These are phyloP conservation scores for Lophotis ruficrista DNA, from an alignment of 2,113 vertebrate genomes.

Conservation along the genomic window DNA sequence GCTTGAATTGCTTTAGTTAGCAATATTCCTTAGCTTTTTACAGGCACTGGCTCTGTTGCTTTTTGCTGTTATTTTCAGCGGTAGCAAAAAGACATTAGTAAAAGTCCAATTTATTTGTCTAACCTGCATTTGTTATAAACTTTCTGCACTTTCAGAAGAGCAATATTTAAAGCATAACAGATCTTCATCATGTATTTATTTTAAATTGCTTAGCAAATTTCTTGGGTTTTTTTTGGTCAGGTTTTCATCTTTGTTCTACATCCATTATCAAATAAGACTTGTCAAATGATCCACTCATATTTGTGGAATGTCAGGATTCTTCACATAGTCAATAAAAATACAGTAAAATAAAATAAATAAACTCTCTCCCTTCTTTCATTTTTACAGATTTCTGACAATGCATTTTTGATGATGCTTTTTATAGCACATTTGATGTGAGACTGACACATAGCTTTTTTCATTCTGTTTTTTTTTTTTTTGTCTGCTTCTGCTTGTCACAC, in stretches of 20 bases:
- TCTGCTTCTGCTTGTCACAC: not conserved
- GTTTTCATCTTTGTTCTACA: not conserved
- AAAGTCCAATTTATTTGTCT: not conserved
- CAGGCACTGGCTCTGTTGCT: not conserved
- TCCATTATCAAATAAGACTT: not conserved
- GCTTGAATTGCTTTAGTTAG: not conserved
- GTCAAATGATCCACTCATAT: not conserved
- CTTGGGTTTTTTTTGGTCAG: not conserved
- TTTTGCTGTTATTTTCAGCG: not conserved
- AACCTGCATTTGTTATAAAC: not conserved
- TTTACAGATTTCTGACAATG: not conserved
- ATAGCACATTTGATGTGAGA: not conserved
- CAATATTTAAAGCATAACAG: not conserved
- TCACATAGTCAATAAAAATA: not conserved
- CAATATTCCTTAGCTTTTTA: not conserved
- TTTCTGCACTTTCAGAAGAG: not conserved
- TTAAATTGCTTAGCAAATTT: not conserved
- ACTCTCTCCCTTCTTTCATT: fast-evolving
- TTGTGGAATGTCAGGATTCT: not conserved
- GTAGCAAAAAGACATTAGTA: not conserved
- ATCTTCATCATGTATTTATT: not conserved
- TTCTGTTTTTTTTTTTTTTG: not conserved
- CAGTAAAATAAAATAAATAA: not conserved
- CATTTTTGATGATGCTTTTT: not conserved
- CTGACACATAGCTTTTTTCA: not conserved